Conservation (phyloP, 2,113 vertebrate genomes). For the Lates calcarifer region DNA sequence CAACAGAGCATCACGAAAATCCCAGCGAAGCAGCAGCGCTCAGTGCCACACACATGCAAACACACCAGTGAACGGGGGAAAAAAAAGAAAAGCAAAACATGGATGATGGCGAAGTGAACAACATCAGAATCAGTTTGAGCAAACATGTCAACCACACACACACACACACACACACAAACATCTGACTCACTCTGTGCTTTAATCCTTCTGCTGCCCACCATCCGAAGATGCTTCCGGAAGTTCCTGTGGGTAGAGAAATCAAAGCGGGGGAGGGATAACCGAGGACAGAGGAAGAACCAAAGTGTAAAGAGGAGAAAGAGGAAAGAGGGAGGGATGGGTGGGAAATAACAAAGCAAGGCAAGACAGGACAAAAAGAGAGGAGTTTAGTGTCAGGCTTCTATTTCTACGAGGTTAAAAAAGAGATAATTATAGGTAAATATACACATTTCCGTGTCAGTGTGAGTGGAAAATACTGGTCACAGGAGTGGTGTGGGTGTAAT, state of each 20-base stretch:
- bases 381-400: constrained; percentile 49
- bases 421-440: constrained; percentile 61
- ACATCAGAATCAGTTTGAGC: constrained; percentile 55
- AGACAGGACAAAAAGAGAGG: constrained; percentile 42
- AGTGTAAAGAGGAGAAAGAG: constrained; percentile 50
- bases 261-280: constrained; percentile 62
- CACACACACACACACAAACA: constrained; percentile 34
- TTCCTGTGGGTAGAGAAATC: constrained; percentile 87
- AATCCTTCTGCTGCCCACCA: constrained; percentile 98
- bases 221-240: constrained; percentile 99
- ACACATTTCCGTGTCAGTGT: constrained; percentile 52
- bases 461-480: constrained; percentile 39
- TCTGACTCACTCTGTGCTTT: constrained; percentile 97
- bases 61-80: constrained; percentile 11
- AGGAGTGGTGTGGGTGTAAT: constrained; percentile 32
- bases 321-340: constrained; percentile 53
- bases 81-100: constrained; percentile 26
- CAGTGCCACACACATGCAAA: constrained; percentile 41
- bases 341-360: constrained; percentile 47
- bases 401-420: constrained; percentile 33
- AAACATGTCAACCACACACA: constrained; percentile 50
- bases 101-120: constrained; percentile 66
- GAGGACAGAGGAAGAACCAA: constrained; percentile 49
- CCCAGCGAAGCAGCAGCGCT: constrained; percentile 31
- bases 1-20: constrained; percentile 5